These are phyloP conservation scores for Nowickia ferox DNA, from an alignment of 2,888 invertebrate species.

Conservation along the genomic window DNA sequence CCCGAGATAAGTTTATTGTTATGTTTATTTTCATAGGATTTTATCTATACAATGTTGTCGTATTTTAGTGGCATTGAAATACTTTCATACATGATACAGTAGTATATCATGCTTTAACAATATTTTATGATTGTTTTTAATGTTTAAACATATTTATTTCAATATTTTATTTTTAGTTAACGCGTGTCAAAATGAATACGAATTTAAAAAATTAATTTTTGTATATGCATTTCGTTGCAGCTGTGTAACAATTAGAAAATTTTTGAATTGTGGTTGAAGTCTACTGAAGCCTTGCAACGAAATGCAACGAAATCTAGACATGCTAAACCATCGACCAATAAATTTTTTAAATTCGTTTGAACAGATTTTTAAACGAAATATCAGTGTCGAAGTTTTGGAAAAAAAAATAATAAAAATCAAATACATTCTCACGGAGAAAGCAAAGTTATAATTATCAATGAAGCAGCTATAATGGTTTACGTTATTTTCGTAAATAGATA, in stretches of 20 bases:
- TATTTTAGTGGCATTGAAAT: slow-evolving; percentile 33
- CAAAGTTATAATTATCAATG: not conserved
- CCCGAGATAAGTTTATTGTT: not conserved
- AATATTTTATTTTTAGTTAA: too few relatives aligned
- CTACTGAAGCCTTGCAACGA: too few relatives aligned
- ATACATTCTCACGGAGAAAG: slow-evolving; percentile 41
- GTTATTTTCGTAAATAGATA: slow-evolving; percentile 25
- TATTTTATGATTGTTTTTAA: slow-evolving; percentile 5
- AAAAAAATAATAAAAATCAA: not conserved
- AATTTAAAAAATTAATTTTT: too few relatives aligned
- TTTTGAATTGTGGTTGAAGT: too few relatives aligned
- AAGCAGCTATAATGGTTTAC: slow-evolving; percentile 22
- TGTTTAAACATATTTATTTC: not conserved
- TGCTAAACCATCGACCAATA: too few relatives aligned
- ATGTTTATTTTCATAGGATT: slow-evolving; percentile 45
- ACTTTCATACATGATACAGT: not conserved
- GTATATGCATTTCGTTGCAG: too few relatives aligned
- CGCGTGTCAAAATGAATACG: too few relatives aligned
- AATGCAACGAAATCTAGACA: too few relatives aligned
- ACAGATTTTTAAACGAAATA: not conserved
- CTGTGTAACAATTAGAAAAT: too few relatives aligned
- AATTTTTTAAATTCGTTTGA: too few relatives aligned
- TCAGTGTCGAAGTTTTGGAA: not conserved
- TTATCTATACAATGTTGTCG: not conserved
- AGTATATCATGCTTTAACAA: slow-evolving; percentile 1